These are phyloP conservation scores for Gallirallus australis DNA, from an alignment of 2,797 vertebrate species.

Conservation along the genomic window DNA sequence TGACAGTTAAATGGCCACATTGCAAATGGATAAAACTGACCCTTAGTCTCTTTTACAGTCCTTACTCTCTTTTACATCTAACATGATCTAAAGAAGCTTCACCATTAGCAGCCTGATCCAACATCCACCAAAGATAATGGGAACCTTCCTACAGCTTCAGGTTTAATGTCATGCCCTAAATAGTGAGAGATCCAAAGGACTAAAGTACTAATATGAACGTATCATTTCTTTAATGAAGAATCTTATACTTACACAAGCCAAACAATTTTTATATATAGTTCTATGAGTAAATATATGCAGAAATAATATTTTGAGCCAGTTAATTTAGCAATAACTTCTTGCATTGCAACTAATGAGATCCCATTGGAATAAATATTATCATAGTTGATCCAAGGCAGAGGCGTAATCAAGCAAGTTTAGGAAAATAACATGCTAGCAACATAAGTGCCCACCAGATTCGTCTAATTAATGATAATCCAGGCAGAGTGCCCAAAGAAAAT, in stretches of 20 bases:
- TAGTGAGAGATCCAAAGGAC: background rate
- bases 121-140: background rate
- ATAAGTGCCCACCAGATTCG: background rate
- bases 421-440: background rate
- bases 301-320: background rate
- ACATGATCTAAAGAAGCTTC: background rate
- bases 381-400: background rate
- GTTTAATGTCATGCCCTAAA: background rate
- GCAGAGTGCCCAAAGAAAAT: background rate
- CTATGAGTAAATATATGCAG: background rate
- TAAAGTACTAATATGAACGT: background rate
- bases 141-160: background rate
- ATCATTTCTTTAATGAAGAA: background rate
- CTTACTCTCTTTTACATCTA: background rate
- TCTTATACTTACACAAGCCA: background rate
- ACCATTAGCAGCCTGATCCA: background rate
- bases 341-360: conserved; percentile 31
- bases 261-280: background rate
- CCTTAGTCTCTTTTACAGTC: background rate
- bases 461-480: background rate
- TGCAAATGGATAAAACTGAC: background rate
- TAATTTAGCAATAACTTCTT: conserved; percentile 33
- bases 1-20: background rate
- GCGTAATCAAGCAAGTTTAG: background rate
- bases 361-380: conserved; percentile 25